These are phyloP conservation scores for Helarctos malayanus DNA, from an alignment of 2,797 vertebrate genomes.

Conservation along the genomic window DNA sequence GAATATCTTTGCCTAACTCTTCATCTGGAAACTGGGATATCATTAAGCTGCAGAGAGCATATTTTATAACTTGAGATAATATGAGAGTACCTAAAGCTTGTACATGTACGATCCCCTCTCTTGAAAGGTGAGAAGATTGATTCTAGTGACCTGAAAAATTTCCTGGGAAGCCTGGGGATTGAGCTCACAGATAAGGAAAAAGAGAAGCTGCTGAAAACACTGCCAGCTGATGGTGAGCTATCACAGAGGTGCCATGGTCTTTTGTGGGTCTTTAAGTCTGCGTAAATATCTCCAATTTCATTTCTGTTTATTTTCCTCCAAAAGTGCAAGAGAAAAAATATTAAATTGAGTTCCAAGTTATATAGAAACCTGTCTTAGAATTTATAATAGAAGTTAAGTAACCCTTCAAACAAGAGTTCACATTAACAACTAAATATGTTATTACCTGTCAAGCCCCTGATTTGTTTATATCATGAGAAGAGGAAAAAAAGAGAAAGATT, in stretches of 20 bases:
- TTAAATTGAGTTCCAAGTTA: background rate
- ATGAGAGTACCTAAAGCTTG: background rate
- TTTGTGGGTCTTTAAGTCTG: background rate
- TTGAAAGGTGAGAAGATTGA: conserved; percentile 71
- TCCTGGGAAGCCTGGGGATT: conserved; percentile 67
- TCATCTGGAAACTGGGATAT: background rate
- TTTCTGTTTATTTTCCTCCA: background rate
- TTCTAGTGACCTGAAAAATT: conserved; percentile 35
- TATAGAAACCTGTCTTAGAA: background rate
- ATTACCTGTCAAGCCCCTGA: background rate
- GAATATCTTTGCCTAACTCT: background rate
- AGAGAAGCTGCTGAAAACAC: conserved; percentile 44
- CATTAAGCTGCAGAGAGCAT: background rate
- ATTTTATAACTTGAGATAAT: background rate
- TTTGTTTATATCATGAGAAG: background rate
- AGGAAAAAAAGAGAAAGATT: background rate
- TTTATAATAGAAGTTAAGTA: background rate
- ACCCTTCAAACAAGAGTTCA: background rate
- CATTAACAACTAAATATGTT: background rate
- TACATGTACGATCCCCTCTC: background rate
- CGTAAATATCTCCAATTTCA: background rate
- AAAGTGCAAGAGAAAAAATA: background rate
- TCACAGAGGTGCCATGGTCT: too few relatives aligned
- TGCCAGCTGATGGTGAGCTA: conserved; percentile 66
- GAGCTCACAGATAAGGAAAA: conserved; percentile 70